phyloP scores from a whole-genome alignment of 2,113 vertebrate species.

The Capricornis sumatraensis region DNA sequence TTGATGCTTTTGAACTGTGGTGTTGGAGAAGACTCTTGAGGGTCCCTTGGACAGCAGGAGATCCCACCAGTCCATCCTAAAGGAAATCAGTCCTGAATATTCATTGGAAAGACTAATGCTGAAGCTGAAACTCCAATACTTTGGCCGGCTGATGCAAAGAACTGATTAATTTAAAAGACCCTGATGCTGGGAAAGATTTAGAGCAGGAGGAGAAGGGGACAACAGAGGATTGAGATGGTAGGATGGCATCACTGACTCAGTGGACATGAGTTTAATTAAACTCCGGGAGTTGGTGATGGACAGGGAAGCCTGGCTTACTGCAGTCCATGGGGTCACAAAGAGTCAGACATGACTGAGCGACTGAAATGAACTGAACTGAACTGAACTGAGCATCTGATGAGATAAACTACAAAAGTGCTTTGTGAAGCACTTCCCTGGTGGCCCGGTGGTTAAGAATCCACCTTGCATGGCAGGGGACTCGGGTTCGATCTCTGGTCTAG shows the following conservation, averaged over 20 bases:
- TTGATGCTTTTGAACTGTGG: background rate
- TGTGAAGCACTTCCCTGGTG: background rate
- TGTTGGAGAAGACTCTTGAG: background rate
- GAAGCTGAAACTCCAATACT: background rate
- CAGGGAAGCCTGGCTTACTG: background rate
- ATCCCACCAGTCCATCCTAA: background rate
- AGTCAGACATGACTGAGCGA: fast-evolving
- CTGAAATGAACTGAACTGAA: background rate
- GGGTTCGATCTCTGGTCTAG: background rate
- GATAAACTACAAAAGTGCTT: background rate
- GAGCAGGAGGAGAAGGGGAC: background rate
- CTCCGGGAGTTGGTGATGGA: background rate
- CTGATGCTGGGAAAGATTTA: background rate
- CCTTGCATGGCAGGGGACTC: background rate
- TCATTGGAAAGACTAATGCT: background rate
- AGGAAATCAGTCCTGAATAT: background rate
- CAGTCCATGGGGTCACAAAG: background rate
- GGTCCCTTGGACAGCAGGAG: background rate
- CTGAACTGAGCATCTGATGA: background rate
- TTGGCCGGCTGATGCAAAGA: background rate
- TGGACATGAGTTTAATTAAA: background rate
- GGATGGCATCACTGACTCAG: background rate
- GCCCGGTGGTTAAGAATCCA: background rate
- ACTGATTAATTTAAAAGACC: background rate
- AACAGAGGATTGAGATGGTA: background rate